phyloP scores from a whole-genome alignment of 2,113 vertebrate genomes.

The Lycaon pictus region DNA sequence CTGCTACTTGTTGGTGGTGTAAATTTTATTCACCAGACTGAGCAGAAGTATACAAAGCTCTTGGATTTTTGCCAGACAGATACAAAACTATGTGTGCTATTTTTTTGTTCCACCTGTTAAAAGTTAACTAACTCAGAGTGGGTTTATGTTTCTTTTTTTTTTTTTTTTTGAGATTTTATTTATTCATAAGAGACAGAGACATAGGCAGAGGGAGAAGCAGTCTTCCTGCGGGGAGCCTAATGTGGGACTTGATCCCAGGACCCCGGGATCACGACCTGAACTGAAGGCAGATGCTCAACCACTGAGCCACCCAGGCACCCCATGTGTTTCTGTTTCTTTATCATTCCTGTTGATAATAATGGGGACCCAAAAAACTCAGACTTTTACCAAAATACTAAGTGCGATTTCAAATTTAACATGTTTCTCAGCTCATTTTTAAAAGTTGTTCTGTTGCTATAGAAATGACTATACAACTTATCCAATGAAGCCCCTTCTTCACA shows the following conservation, averaged over 20 bases:
- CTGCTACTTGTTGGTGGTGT: background rate
- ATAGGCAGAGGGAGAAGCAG: too few relatives aligned
- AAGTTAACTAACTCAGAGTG: constrained; percentile 62
- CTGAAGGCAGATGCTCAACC: too few relatives aligned
- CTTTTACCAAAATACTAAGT: constrained; percentile 52
- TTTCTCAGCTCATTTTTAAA: constrained; percentile 42
- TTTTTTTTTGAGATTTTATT: background rate
- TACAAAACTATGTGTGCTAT: constrained; percentile 53
- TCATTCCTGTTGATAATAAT: background rate
- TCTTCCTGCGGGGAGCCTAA: too few relatives aligned
- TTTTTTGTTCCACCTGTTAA: constrained; percentile 70
- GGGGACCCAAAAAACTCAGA: constrained; percentile 39
- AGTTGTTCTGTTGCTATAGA: constrained; percentile 52
- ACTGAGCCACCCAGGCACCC: too few relatives aligned
- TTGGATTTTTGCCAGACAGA: constrained; percentile 47
- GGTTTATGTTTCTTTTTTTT: background rate
- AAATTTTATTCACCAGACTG: constrained; percentile 37
- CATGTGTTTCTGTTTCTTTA: background rate
- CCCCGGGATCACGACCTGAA: too few relatives aligned
- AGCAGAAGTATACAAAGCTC: constrained; percentile 65
- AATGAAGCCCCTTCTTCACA: background rate
- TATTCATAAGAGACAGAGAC: too few relatives aligned
- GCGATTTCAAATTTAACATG: constrained; percentile 7
- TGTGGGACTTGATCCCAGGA: too few relatives aligned
- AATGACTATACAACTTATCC: constrained; percentile 13